Conservation (phyloP, 1,140 invertebrate species). For the Drosophila asahinai region DNA sequence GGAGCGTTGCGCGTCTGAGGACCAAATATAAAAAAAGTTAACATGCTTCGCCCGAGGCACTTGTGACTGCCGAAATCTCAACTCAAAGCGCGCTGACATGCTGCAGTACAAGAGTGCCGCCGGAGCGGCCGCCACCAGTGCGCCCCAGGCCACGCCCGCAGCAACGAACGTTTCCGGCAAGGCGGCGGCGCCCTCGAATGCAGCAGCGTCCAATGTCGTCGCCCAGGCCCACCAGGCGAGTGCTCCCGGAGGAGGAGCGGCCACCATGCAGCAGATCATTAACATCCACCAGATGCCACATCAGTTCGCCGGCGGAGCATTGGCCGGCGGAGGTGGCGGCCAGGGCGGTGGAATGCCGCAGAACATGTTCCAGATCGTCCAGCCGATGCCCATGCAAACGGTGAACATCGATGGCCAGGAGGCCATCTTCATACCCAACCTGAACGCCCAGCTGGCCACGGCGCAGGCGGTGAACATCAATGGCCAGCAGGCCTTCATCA, state of each 20-base stretch:
- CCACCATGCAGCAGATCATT: slow-evolving; percentile 76
- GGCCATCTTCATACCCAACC: slow-evolving; percentile 92
- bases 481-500: slow-evolving; percentile 86
- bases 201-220: slow-evolving; percentile 17
- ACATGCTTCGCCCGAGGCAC: slow-evolving; percentile 36
- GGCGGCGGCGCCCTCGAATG: slow-evolving; percentile 33
- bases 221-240: slow-evolving; percentile 1
- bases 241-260: slow-evolving; percentile 23
- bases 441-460: slow-evolving; percentile 73
- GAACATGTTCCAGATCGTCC: slow-evolving; percentile 84
- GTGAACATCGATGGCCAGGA: slow-evolving; percentile 97
- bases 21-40: slow-evolving; percentile 51
- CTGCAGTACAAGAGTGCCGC: slow-evolving; percentile 69
- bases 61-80: slow-evolving; percentile 23
- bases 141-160: slow-evolving; percentile 41
- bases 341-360: slow-evolving; percentile 49
- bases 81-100: slow-evolving; percentile 38
- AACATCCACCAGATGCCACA: slow-evolving; percentile 80
- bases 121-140: slow-evolving; percentile 36
- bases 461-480: slow-evolving; percentile 81
- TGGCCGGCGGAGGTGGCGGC: slow-evolving; percentile 10
- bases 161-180: slow-evolving; percentile 37
- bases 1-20: slow-evolving; percentile 33
- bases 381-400: slow-evolving; percentile 89
- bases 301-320: slow-evolving; percentile 57